Conservation (phyloP, 1,140 invertebrate species). For the Papilio polyxenes region DNA sequence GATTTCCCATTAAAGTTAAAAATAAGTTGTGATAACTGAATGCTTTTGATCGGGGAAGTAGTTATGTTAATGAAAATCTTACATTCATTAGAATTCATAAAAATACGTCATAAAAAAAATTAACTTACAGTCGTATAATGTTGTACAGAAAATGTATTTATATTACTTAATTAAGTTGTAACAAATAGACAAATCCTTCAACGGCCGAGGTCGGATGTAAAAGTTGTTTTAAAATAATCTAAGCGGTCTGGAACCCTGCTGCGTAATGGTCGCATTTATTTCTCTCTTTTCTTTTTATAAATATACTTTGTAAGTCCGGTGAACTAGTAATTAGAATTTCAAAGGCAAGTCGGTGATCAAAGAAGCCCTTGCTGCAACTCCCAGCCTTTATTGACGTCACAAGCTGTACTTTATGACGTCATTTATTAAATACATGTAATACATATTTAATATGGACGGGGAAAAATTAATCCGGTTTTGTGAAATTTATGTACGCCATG, state of each 20-base stretch:
- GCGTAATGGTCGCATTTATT: constrained; percentile 11
- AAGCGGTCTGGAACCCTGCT: not conserved
- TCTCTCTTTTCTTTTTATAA: not conserved
- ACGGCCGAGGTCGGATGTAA: not conserved
- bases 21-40: too few species aligned
- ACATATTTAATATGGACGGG: not conserved
- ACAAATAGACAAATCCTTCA: not conserved
- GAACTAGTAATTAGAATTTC: constrained; percentile 36
- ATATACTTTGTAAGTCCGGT: constrained; percentile 1
- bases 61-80: too few species aligned
- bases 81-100: too few species aligned
- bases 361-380: constrained; percentile 7
- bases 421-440: not conserved
- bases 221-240: not conserved
- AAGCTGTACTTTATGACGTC: not conserved
- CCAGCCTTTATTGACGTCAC: not conserved
- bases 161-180: not conserved
- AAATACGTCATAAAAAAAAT: not conserved
- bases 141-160: too few species aligned
- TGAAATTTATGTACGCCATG: too few species aligned
- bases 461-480: not conserved
- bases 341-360: constrained; percentile 22
- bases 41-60: too few species aligned
- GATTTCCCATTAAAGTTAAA: not conserved
- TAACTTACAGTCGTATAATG: not conserved